A percentile compares a stretch with the other conserved stretches of the same genome.
Evolutionary conservation across 1,140 invertebrate species (phyloP).

Genomic region (Prorops nasuta): DNA sequence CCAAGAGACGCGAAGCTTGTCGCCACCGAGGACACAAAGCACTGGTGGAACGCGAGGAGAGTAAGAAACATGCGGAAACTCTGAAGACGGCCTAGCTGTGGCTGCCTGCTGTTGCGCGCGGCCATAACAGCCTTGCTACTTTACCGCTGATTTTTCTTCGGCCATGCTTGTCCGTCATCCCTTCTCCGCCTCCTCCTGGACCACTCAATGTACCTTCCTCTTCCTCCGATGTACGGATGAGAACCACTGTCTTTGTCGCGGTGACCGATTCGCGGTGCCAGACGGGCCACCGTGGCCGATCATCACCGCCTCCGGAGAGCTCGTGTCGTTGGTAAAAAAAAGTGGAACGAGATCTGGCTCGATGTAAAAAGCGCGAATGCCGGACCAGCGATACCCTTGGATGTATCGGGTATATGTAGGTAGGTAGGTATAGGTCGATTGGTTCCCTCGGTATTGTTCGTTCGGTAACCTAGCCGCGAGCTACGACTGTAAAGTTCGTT

Average conservation of each 20-base stretch:
- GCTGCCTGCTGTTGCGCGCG: conserved; percentile 51
- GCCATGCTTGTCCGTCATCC: conserved; percentile 9
- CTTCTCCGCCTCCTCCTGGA: conserved; percentile 3
- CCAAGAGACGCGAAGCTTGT: no score
- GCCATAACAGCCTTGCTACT: conserved; percentile 51
- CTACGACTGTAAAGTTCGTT: neutral
- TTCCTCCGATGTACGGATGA: neutral
- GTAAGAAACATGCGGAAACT: conserved; percentile 56
- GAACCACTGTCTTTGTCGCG: conserved; percentile 18
- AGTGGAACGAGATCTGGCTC: conserved; percentile 21
- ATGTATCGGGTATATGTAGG: conserved; percentile 24
- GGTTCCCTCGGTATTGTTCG: conserved; percentile 12
- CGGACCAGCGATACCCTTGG: conserved; percentile 14
- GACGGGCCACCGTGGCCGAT: conserved; percentile 39
- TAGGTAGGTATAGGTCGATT: no score
- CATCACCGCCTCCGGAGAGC: conserved; percentile 41
- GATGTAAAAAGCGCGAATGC: conserved; percentile 24
- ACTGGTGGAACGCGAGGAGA: conserved; percentile 41
- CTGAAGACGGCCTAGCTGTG: no score
- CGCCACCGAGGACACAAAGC: conserved; percentile 41
- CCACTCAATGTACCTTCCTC: neutral
- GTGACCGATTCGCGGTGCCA: conserved; percentile 26
- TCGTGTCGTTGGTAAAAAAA: conserved; percentile 33
- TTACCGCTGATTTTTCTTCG: conserved; percentile 41
- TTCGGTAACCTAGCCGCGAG: neutral